Evolutionary conservation across 2,888 invertebrate species (phyloP).

Genomic region (Myopa tessellatipennis): DNA sequence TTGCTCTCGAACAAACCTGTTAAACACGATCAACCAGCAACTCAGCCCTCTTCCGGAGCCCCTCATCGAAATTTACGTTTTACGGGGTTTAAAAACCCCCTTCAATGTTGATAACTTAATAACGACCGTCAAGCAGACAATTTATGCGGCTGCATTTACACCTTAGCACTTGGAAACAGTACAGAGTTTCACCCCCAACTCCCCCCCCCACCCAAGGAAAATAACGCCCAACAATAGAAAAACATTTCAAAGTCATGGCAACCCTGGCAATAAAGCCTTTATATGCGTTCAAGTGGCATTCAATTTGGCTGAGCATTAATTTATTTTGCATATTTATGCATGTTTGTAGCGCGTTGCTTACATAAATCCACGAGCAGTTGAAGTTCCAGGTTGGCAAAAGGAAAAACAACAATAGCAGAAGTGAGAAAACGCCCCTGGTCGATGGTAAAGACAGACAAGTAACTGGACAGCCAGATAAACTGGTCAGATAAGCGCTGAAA

Average conservation of each 20-base stretch:
- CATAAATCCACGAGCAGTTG: slow-evolving; percentile 29
- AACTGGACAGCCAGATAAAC: slow-evolving; percentile 13
- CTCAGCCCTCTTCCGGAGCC: background rate
- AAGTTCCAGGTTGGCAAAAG: slow-evolving; percentile 28
- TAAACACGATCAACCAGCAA: background rate
- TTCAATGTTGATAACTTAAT: slow-evolving; percentile 33
- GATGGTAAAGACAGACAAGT: background rate
- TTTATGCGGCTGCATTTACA: slow-evolving; percentile 15
- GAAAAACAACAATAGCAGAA: background rate
- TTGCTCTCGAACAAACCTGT: background rate
- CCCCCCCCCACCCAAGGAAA: background rate
- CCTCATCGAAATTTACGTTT: background rate
- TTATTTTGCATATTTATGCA: slow-evolving; percentile 25
- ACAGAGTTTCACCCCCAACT: background rate
- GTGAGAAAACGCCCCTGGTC: slow-evolving; percentile 19
- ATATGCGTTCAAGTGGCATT: slow-evolving; percentile 36
- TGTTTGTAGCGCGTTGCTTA: background rate
- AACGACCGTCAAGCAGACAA: slow-evolving; percentile 10
- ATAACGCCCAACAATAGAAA: background rate
- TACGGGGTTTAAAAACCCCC: background rate
- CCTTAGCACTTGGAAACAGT: background rate
- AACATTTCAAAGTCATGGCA: slow-evolving; percentile 42
- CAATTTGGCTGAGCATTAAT: slow-evolving; percentile 21
- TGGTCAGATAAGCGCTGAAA: slow-evolving; percentile 29
- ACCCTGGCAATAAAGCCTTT: slow-evolving; percentile 38